Evolutionary conservation across 2,113 vertebrate species (phyloP), one percentile per base, ranked within the genome.

Genomic region (Accipiter virgatus): DNA sequence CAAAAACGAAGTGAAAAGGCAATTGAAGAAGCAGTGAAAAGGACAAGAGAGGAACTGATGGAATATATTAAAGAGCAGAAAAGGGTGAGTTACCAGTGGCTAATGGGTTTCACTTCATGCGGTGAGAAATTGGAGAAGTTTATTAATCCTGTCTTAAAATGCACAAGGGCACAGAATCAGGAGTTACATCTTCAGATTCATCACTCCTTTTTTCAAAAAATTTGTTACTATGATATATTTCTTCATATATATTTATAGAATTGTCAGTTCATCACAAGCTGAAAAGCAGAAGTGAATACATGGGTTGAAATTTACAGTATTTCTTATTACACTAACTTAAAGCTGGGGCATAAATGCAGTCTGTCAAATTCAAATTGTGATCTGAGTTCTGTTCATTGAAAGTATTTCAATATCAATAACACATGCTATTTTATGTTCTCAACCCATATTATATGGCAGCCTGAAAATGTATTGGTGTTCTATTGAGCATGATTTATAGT

Each of bases 31-130:
- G 98, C 98, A 79, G 98, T 98, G 15, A 97, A 95, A 90, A 98
- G 86, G 91, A 97, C 98, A 13, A 98, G 95, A 94, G 98, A 98
- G 16, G 98, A 98, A 81, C 65, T 98, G 90, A 96, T 98, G 67
- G 98, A 98, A 43, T 98, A 98, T 34, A 77, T 98, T 58, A 98
- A 97, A 83, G 98, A 98, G 66, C 98, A 98, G 94, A 98, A 98
- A 59, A 97, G 98, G 94, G 98, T 98, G 92, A 98, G 98, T 98
- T 86, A 66, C 29, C 16, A 75, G 14, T 78, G 70, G 40, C 42
- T 48, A 53, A 70, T n/a, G 63, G 11, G 16, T 81, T 96, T 95
- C 63, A 43, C 47, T 88, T 81, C 71, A 29, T 82, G 7, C 21
- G 61, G 16, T 81, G 74, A 52, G 25, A 80, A 88, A 52, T 13